Conservation (phyloP, 2,888 invertebrate genomes). For the Drosophila yooni region DNA sequence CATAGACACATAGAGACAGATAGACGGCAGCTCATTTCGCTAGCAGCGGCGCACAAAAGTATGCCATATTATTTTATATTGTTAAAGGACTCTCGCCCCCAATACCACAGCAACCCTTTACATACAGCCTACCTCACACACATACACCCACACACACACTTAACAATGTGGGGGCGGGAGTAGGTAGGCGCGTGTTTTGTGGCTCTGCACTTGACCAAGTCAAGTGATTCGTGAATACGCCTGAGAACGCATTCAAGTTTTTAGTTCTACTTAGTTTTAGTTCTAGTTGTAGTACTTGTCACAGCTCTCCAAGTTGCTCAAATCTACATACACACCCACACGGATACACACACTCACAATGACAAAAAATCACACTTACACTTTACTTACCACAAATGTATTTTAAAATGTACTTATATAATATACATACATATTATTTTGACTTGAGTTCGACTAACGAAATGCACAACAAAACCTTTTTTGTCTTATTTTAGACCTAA, state of each 20-base stretch:
- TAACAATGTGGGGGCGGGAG: constrained; percentile 20
- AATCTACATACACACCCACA: constrained; percentile 44
- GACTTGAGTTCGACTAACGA: constrained; percentile 67
- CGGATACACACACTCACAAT: constrained; percentile 11
- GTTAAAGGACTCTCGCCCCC: constrained; percentile 37
- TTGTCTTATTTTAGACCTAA: constrained; percentile 59
- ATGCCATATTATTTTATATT: constrained; percentile 73
- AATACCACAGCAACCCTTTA: constrained; percentile 23
- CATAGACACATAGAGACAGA: constrained; percentile 7
- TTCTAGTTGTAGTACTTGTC: constrained; percentile 61
- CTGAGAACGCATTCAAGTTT: constrained; percentile 56
- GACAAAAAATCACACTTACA: constrained; percentile 26
- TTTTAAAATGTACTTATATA: constrained; percentile 60
- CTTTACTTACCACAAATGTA: constrained; percentile 70
- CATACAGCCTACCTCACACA: constrained; percentile 69
- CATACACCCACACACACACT: constrained; percentile 25
- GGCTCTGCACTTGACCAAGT: constrained; percentile 71
- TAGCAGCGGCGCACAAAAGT: constrained; percentile 69
- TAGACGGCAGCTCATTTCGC: constrained; percentile 47
- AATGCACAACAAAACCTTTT: constrained; percentile 45
- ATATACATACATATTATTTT: constrained; percentile 43
- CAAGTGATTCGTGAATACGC: constrained; percentile 60
- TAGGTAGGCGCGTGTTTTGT: constrained; percentile 38
- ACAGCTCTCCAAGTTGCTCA: constrained; percentile 74
- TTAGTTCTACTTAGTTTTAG: constrained; percentile 48